Conservation (phyloP, 2,888 invertebrate genomes). For the Synergus gifuensis region DNA sequence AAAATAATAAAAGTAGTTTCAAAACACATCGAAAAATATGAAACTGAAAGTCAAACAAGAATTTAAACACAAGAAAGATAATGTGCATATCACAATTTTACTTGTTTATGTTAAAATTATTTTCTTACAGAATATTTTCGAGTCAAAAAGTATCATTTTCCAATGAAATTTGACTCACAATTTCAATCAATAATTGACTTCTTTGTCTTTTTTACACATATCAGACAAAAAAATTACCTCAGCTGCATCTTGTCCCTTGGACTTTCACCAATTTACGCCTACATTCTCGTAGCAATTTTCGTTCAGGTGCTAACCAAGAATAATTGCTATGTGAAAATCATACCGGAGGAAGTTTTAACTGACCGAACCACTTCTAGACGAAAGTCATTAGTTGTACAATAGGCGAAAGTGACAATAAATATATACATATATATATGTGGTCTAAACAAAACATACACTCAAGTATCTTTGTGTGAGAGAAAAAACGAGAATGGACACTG, state of each 20-base stretch:
- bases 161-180: background rate
- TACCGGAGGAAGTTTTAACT: slow-evolving; percentile 63
- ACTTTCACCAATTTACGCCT: slow-evolving; percentile 62
- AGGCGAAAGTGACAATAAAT: slow-evolving; percentile 64
- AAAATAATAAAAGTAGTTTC: background rate
- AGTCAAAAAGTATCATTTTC: background rate
- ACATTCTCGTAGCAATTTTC: slow-evolving; percentile 55
- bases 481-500: background rate
- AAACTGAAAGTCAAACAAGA: background rate
- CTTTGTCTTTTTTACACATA: background rate
- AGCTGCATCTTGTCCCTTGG: slow-evolving; percentile 16
- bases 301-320: slow-evolving; percentile 57
- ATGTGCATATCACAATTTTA: too few relatives aligned
- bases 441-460: background rate
- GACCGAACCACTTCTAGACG: slow-evolving; percentile 53
- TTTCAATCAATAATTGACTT: background rate
- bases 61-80: too few relatives aligned
- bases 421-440: background rate
- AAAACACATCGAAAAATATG: background rate
- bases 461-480: background rate
- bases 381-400: slow-evolving; percentile 58
- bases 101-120: too few relatives aligned
- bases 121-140: too few relatives aligned
- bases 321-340: slow-evolving; percentile 58
- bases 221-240: background rate